Conservation (phyloP, 2,113 vertebrate genomes). For the Lepisosteus oculatus region DNA sequence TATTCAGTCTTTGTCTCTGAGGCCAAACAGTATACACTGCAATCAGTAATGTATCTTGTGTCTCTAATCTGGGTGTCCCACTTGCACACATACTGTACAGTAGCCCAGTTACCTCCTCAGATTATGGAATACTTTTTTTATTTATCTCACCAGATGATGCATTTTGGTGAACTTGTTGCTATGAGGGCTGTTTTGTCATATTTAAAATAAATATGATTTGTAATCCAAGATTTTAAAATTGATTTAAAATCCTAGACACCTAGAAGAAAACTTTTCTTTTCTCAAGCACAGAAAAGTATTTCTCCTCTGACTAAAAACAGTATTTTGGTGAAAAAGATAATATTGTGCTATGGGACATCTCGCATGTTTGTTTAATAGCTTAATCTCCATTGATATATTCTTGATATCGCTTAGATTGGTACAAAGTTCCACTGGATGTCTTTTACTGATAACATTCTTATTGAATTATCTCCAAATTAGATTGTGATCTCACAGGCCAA, state of each 20-base stretch:
- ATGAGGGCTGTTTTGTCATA: neutral
- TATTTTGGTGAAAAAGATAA: neutral
- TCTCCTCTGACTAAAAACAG: too few species aligned
- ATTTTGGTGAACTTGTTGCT: neutral
- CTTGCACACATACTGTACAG: neutral
- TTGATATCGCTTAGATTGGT: constrained; percentile 31
- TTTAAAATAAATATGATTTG: neutral
- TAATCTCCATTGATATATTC: constrained; percentile 4
- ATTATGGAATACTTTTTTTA: too few species aligned
- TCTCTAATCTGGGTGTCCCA: neutral
- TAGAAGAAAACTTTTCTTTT: too few species aligned
- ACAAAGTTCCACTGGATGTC: constrained; percentile 43
- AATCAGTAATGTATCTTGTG: neutral
- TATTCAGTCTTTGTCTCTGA: neutral
- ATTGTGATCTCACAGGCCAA: constrained; percentile 41
- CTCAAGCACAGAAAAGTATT: too few species aligned
- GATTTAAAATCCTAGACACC: too few species aligned
- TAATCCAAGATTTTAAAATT: neutral
- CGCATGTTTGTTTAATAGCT: constrained; percentile 4
- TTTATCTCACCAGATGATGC: neutral
- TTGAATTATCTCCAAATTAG: constrained; percentile 50
- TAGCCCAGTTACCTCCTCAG: neutral
- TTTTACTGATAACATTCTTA: constrained; percentile 45
- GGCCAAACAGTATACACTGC: neutral
- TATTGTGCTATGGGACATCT: neutral